A percentile compares a stretch with the other conserved stretches of the same genome.
These are phyloP conservation scores for Gallinago stenura DNA, from an alignment of 2,797 vertebrate genomes.

Conservation along the genomic window DNA sequence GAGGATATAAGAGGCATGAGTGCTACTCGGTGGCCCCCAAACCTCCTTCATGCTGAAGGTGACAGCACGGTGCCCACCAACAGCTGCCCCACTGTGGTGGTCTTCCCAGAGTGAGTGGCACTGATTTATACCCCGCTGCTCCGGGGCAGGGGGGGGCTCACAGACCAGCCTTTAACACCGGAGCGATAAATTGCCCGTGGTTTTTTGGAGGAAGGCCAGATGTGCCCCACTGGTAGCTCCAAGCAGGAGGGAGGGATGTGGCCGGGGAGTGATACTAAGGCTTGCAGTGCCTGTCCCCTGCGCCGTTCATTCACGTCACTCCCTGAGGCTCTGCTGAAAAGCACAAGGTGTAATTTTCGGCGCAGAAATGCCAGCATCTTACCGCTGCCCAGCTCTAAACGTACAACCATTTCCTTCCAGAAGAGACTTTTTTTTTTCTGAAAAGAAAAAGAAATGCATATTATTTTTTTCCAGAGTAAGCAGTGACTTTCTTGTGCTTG, in stretches of 20 bases:
- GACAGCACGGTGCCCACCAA: not conserved
- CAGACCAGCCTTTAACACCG: not conserved
- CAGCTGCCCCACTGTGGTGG: not conserved
- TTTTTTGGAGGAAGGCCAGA: not conserved
- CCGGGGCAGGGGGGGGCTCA: not conserved
- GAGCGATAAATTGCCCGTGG: not conserved
- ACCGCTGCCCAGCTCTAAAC: not conserved
- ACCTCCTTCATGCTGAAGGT: not conserved
- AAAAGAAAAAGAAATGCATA: not conserved
- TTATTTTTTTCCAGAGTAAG: not conserved
- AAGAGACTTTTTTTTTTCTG: not conserved
- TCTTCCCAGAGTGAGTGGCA: fast-evolving
- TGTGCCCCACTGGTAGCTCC: not conserved
- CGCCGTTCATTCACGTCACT: fast-evolving
- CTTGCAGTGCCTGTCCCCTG: not conserved
- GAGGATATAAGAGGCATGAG: not conserved
- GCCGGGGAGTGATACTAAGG: not conserved
- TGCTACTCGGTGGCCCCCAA: not conserved
- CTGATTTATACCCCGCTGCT: not conserved
- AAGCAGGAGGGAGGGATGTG: not conserved
- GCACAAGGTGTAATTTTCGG: not conserved
- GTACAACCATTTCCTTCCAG: not conserved
- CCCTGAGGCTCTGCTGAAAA: not conserved
- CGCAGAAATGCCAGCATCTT: not conserved
- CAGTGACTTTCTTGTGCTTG: not conserved